Conservation (phyloP, 2,113 vertebrate genomes). For the Ploceus nigricollis region DNA sequence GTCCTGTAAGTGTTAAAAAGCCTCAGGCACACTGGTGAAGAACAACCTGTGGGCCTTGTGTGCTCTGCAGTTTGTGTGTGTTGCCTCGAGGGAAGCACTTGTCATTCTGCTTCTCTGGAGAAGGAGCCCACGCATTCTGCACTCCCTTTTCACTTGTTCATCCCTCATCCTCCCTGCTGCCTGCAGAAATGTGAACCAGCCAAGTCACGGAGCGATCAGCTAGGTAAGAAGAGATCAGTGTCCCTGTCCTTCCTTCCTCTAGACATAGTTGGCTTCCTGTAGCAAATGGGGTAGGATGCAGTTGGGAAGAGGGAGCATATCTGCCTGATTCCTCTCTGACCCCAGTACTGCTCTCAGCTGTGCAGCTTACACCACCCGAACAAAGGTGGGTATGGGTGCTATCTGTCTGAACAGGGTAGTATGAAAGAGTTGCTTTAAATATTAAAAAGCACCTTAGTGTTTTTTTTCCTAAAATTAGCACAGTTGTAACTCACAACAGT, state of each 20-base stretch:
- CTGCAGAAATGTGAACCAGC: background rate
- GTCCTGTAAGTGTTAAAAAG: background rate
- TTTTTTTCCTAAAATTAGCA: background rate
- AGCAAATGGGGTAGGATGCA: background rate
- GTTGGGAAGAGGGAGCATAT: background rate
- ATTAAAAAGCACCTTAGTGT: background rate
- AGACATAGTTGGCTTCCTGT: background rate
- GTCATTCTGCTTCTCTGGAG: background rate
- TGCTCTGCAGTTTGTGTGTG: background rate
- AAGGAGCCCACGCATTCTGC: background rate
- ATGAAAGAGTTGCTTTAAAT: background rate
- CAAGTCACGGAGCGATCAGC: background rate
- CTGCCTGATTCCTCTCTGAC: background rate
- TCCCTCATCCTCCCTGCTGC: background rate
- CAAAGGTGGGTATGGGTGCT: background rate
- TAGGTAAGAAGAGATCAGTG: background rate
- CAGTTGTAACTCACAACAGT: rapidly evolving
- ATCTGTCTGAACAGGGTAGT: background rate
- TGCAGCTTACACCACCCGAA: background rate
- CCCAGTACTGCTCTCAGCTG: background rate
- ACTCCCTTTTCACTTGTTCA: background rate
- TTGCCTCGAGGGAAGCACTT: background rate
- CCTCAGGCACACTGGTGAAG: background rate
- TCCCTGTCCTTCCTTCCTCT: background rate
- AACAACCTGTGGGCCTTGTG: background rate